Percentiles rank a stretch among this genome's conserved stretches.
phyloP scores from a whole-genome alignment of 92 coral and sea anemone genomes.

The Pocillopora grandis region DNA sequence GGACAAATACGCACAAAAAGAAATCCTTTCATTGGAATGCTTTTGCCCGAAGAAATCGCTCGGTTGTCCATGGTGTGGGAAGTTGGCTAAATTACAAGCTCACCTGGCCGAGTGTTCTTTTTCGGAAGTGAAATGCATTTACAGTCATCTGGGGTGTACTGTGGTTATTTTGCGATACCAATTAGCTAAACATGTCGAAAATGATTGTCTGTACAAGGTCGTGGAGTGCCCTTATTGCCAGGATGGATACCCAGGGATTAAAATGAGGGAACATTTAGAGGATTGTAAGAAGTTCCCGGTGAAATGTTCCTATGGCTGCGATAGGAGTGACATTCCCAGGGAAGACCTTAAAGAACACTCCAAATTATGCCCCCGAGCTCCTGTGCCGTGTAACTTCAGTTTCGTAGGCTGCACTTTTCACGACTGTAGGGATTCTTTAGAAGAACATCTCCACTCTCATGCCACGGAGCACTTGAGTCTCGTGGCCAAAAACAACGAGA shows the following conservation, averaged over 20 bases:
- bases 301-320: constrained; percentile 76
- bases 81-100: constrained; percentile 38
- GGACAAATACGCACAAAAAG: constrained; percentile 77
- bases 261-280: constrained; percentile 64
- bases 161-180: constrained; percentile 50
- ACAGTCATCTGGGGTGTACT: constrained; percentile 56
- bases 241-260: constrained; percentile 44
- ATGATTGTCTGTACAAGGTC: constrained; percentile 68
- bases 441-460: constrained; percentile 52
- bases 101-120: constrained; percentile 64
- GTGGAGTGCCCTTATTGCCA: constrained; percentile 70
- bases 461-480: constrained; percentile 62
- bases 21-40: constrained; percentile 66
- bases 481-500: constrained; percentile 35
- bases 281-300: constrained; percentile 69
- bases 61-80: constrained; percentile 87
- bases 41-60: constrained; percentile 59
- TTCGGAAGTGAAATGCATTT: constrained; percentile 64
- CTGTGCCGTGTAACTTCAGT: constrained; percentile 54
- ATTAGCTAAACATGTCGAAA: constrained; percentile 74
- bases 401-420: constrained; percentile 61
- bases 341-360: constrained; percentile 60
- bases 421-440: constrained; percentile 55
- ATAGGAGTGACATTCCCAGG: constrained; percentile 55
- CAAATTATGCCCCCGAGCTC: constrained; percentile 57